Base-by-base conservation (phyloP, 2,888 invertebrate species). In the Nomada lathburiana region DNA sequence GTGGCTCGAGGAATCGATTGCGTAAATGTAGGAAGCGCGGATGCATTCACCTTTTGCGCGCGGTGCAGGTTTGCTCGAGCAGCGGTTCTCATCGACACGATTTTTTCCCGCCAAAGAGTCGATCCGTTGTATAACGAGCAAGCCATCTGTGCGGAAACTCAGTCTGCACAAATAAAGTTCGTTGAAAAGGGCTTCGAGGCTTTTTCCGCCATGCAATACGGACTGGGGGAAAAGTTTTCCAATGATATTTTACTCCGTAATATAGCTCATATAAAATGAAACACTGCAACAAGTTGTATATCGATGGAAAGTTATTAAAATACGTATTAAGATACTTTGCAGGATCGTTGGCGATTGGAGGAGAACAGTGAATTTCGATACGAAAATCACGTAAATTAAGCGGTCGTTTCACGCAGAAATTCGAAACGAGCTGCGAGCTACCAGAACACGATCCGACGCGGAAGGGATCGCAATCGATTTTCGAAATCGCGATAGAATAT, bases 21-120 rank as follows among this genome's bases (percentile, higher is more conserved):
- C 92, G 90, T 91, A 91, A 92, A 91, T 91, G 88, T 90, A 92
- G 93, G 92, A 93, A 93, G 92, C 91, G 90, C 89, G 90, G 91
- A 93, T 93, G 92, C 93, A 92, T 93, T 93, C 92, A 92, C 92
- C 92, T 92, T 92, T 92, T 89, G 89, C 86, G 18, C 20, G 78
- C 76, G 75, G 60, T 87, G 83, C 90, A 92, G 91, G 92, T 92
- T 92, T 91, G 91, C 83, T 83, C 76, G 71, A 70, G 44, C 91
- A 91, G 91, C 74, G 92, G 83, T 83, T 90, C 91, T 91, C 91
- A 89, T 72, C 47, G n/a, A 3, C 3, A 9, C 7, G 11, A 3
- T 16, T 57, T 7, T 52, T n/a, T 57, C 1, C 10, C 50, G 29
- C 3, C 2, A 13, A 71, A 29, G 23, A 55, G 10, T 50, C 64